Base-by-base conservation (phyloP, 2,797 vertebrate genomes). In the Molothrus aeneus region DNA sequence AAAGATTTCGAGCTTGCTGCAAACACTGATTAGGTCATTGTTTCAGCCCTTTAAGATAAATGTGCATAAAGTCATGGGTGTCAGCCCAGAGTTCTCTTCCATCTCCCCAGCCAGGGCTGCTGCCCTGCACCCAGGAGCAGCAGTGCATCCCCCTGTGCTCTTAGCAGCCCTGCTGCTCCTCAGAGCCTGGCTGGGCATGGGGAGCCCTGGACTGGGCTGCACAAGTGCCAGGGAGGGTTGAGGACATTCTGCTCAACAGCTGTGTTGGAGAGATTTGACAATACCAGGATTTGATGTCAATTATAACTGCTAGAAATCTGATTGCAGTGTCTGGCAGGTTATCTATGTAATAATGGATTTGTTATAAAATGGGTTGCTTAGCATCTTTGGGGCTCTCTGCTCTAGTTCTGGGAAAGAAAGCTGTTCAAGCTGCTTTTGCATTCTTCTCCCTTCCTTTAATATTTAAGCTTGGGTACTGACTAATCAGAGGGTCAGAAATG, bases 1-100 rank as follows among this genome's bases (percentile, higher is more conserved):
- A 25, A 22, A 68, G 50, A 83, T 89, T 54, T 36, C 80, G 72
- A 79, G 69, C 89, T 65, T 75, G 73, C 91, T 94, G 93, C 85
- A 83, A 66, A 81, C 77, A 38, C 43, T 53, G 70, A 50, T 78
- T 45, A 84, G 57, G 54, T 88, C 68, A 59, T 74, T 95, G 96
- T 36, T 96, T 59, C 47, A 79, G 48, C 69, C 77, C 87, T 95
- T 93, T 63, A 59, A 84, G 89, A 89, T 95, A 92, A 88, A 91
- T 90, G 92, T 92, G 50, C 48, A 32, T 94, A 77, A 90, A 80
- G 85, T 93, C 53, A 40, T 6, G 71, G 53, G 38, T 88, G 71
- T 66, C 43, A 43, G 71, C 43, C 48, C 74, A 59, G 68, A 93
- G 86, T 71, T 87, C 71, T 85, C 60, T 53, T 50, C 79, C 64